Evolutionary conservation across 2,113 vertebrate genomes (phyloP).

Genomic region (Corydoras sp.): DNA sequence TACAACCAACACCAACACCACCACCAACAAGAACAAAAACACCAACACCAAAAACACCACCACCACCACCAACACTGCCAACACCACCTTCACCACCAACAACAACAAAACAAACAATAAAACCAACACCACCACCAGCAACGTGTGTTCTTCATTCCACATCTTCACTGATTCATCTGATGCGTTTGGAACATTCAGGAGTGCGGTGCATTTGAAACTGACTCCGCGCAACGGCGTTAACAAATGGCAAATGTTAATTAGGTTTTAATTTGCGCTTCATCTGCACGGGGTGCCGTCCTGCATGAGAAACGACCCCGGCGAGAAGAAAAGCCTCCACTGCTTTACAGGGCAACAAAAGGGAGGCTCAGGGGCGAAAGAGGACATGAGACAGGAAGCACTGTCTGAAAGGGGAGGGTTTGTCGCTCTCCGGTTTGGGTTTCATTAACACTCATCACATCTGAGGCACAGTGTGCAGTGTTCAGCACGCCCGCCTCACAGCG

Average conservation of each 20-base stretch:
- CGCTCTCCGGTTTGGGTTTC: not conserved
- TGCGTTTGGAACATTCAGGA: not conserved
- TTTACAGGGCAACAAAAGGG: not conserved
- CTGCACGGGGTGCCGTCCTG: conserved; percentile 30
- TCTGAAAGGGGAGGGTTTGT: not conserved
- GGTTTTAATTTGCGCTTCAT: conserved; percentile 35
- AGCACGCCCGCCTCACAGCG: too few relatives aligned
- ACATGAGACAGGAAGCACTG: not conserved
- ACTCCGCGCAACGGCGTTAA: conserved; percentile 11
- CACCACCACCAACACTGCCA: too few relatives aligned
- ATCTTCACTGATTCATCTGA: conserved; percentile 2
- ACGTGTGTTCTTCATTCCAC: not conserved
- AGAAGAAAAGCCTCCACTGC: not conserved
- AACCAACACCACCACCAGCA: not conserved
- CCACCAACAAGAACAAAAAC: too few relatives aligned
- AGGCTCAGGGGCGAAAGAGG: not conserved
- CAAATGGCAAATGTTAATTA: conserved; percentile 39
- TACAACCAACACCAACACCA: not conserved
- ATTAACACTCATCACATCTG: too few relatives aligned
- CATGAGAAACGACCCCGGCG: conserved; percentile 16
- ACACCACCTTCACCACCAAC: too few relatives aligned
- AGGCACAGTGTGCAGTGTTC: too few relatives aligned
- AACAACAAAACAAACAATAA: conserved; percentile 8
- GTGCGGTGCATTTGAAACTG: conserved; percentile 2
- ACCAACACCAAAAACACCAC: too few relatives aligned